Base-by-base conservation (phyloP, 2,113 vertebrate species). In the Oncorhynchus masou region DNA sequence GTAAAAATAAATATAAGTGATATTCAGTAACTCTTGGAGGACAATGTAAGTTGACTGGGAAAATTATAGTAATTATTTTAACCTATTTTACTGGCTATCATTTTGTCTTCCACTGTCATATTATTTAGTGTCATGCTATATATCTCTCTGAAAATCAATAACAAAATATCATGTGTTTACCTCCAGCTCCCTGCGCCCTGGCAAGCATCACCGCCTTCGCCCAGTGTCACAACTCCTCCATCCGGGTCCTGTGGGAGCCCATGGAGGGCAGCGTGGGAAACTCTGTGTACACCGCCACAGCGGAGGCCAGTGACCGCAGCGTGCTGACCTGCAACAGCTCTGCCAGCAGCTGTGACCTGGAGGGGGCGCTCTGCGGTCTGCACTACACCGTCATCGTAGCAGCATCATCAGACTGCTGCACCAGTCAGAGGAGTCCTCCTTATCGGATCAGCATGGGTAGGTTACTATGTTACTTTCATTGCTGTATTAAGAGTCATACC, bases 371-470 rank as follows among this genome's bases (percentile, higher is more conserved):
- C 1, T 94, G 93, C 68, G 93, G 78, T 45, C 80, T 85, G 48
- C 77, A 49, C 0, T 94, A 94, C 85, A 92, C 80, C 72, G 75
- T 93, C 75, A 89, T 87, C 0, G 84, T 94, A 3, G 70, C 88
- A 1, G 87, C 88, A 12, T 87, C 87, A 0, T 87, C 89, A 16
- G 82, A 89, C 45, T 48, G 69, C 19, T 92, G 91, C 81, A 91
- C 76, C 85, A 80, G 83, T 75, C 68, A 89, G 75, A 87, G 89
- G 66, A 94, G 92, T 34, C 86, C 88, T 3, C 80, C 90, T 2
- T 81, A 84, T 84, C 90, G 73, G 74, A 79, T 94, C 9, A 87
- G 81, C 83, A 93, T 90, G 85, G 93, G 93, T 94, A 22, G 51
- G 51, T 54, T 54, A 11, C 39, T 45, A 11, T 45, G 39, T 45